Conservation (phyloP, 1,140 invertebrate genomes). For the Rhizoglyphus robini region DNA sequence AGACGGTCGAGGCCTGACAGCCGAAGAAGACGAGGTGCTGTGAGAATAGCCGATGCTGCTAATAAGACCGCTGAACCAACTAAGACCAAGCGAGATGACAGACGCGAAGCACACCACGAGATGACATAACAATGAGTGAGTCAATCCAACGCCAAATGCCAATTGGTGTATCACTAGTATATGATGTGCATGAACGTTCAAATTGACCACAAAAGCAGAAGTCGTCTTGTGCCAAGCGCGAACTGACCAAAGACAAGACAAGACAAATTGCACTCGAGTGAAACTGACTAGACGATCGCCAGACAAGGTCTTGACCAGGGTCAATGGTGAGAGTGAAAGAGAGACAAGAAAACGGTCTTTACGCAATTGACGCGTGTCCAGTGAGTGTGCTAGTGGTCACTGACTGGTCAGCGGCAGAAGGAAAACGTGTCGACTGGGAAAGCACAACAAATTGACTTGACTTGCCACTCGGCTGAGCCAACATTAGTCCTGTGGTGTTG, state of each 20-base stretch:
- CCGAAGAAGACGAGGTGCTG: too few species aligned
- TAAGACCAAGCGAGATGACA: neutral
- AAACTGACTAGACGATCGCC: neutral
- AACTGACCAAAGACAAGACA: too few species aligned
- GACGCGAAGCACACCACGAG: neutral
- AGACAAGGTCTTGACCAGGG: slow-evolving; percentile 8
- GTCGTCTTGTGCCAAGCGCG: too few species aligned
- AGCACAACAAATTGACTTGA: neutral
- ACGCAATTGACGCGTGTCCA: neutral
- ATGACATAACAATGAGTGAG: neutral
- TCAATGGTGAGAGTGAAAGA: neutral
- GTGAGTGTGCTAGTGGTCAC: neutral
- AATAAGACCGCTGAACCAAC: neutral
- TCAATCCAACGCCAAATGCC: neutral
- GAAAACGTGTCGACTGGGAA: neutral
- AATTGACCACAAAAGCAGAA: too few species aligned
- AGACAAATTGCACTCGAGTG: neutral
- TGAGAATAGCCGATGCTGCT: neutral
- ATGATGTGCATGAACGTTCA: too few species aligned
- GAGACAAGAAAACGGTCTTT: neutral
- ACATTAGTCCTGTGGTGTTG: too few species aligned
- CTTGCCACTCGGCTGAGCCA: neutral
- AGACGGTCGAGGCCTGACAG: too few species aligned
- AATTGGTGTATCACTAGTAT: too few species aligned
- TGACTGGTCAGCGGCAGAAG: neutral